Evolutionary conservation across 2,797 vertebrate species (phyloP), one percentile per base, ranked within the genome.

Genomic region (Cossypha polioptera): DNA sequence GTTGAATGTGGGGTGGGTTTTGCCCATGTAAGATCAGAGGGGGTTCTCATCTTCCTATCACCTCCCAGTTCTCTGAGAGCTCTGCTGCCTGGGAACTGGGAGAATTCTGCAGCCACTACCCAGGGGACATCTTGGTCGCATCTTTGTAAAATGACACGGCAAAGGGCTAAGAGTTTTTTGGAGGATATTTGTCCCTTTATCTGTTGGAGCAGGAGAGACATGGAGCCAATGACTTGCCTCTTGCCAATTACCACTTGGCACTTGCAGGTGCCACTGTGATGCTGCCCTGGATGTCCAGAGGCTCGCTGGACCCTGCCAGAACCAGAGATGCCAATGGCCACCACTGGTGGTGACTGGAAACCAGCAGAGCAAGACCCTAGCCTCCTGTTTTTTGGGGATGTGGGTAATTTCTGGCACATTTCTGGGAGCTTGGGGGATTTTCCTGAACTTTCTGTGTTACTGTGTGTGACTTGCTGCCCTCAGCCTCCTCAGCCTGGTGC

Each of bases 341-440:
- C 24, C 54, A 21, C 50, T 35, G 66, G 7, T 51, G 25, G 10
- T 18, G 50, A 33, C 50, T 59, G 65, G 36, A 29, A 80, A 47
- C 24, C 33, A 71, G 48, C 11, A 17, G 54, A 33, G 45, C 2
- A 25, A 7, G 7, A 31, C 18, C 43, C 18, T 5, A 3, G 4
- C 13, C 31, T 61, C 28, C 11, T 5, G 63, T 0, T 3, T 63
- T 65, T 38, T 45, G 38, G 5, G 43, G 42, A 9, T 13, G 36
- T 5, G 57, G 42, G 19, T 61, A 18, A 57, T 47, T 66, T 20
- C 82, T 53, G 55, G 31, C 51, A 36, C 29, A 11, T 10, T 36
- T 42, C 7, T 1, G 15, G 10, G 10, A 13, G 7, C 5, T 26
- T 73, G 9, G 20, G 6, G 3, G 1, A 3, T n/a, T n/a, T 14